These are phyloP conservation scores for Nebria brevicollis DNA, from an alignment of 2,888 invertebrate species.

Conservation along the genomic window DNA sequence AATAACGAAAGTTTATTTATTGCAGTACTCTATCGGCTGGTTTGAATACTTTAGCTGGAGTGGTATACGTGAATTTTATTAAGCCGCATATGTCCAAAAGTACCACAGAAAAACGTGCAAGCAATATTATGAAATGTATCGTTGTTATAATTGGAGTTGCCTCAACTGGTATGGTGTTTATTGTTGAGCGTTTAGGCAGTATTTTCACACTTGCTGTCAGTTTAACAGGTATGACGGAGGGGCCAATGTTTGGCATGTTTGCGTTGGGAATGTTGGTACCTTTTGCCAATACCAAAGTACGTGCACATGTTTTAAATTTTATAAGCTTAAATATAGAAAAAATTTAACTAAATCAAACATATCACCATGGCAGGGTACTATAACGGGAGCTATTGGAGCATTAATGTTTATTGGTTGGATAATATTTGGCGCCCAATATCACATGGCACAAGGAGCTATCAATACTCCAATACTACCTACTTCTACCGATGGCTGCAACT, in stretches of 20 bases:
- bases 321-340: too few relatives aligned
- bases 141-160: slow-evolving; percentile 68
- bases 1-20: slow-evolving; percentile 47
- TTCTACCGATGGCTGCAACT: slow-evolving; percentile 41
- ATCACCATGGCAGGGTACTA: too few relatives aligned
- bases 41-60: slow-evolving; percentile 69
- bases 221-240: slow-evolving; percentile 71
- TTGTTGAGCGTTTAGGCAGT: slow-evolving; percentile 72
- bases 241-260: slow-evolving; percentile 73
- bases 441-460: slow-evolving; percentile 28
- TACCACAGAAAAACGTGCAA: slow-evolving; percentile 65
- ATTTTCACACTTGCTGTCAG: slow-evolving; percentile 73
- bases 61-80: slow-evolving; percentile 71
- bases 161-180: slow-evolving; percentile 77
- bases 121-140: slow-evolving; percentile 69
- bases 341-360: too few relatives aligned
- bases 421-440: slow-evolving; percentile 40
- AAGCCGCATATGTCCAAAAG: slow-evolving; percentile 65
- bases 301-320: too few relatives aligned
- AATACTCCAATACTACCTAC: slow-evolving; percentile 33
- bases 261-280: slow-evolving; percentile 74
- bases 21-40: slow-evolving; percentile 69
- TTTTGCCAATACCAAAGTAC: slow-evolving; percentile 68
- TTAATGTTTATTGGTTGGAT: slow-evolving; percentile 47
- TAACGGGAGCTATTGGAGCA: slow-evolving; percentile 48